phyloP scores from a whole-genome alignment of 2,797 vertebrate species.

The Phrynocephalus forsythii region DNA sequence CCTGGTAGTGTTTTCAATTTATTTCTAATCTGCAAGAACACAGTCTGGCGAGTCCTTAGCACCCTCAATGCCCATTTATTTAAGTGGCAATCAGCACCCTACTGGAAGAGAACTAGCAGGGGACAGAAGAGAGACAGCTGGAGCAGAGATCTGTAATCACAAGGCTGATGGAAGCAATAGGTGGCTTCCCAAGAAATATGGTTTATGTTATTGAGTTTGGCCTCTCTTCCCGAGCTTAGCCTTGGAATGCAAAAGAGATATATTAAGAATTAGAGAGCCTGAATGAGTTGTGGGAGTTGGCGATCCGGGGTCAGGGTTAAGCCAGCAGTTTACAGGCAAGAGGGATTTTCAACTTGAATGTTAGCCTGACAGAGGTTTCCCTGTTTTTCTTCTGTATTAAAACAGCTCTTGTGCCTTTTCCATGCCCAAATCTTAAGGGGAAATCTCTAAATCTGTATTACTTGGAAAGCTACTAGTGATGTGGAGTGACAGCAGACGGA shows the following conservation, averaged over 20 bases:
- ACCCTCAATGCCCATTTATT: conserved; percentile 39
- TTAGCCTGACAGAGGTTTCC: not conserved
- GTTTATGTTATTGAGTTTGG: not conserved
- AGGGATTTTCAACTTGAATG: conserved; percentile 1
- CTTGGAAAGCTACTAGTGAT: not conserved
- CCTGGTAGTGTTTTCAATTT: conserved; percentile 57
- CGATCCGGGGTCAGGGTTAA: not conserved
- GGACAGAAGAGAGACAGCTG: conserved; percentile 51
- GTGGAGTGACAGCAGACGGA: not conserved
- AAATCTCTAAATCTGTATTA: not conserved
- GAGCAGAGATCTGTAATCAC: conserved; percentile 54
- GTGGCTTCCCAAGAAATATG: conserved; percentile 45
- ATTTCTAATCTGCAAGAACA: conserved; percentile 48
- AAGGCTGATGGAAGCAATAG: conserved; percentile 50
- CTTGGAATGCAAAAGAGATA: conserved; percentile 5
- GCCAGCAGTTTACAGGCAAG: not conserved
- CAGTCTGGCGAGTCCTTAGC: not conserved
- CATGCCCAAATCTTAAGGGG: not conserved
- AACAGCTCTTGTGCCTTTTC: not conserved
- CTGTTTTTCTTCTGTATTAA: conserved; percentile 4
- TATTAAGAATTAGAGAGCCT: conserved; percentile 1
- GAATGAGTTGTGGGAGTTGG: not conserved
- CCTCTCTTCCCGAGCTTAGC: not conserved
- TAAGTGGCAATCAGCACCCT: conserved; percentile 60
- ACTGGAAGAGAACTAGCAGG: conserved; percentile 35